Conservation (phyloP, 2,797 vertebrate species). For the Lutjanus argentimaculatus region DNA sequence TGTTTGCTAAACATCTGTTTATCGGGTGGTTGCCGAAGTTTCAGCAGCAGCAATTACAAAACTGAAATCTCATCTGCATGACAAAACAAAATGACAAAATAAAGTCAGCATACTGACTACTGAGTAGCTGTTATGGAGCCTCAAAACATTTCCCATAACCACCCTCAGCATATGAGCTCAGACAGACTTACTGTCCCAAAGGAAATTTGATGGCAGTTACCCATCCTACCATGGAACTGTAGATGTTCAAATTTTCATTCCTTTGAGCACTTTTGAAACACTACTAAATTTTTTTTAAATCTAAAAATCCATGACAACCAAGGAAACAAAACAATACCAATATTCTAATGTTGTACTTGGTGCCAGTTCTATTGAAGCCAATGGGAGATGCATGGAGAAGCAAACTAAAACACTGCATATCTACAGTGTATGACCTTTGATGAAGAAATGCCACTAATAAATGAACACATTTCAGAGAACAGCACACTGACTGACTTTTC, state of each 20-base stretch:
- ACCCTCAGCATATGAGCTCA: neutral
- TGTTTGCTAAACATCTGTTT: neutral
- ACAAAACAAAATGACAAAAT: neutral
- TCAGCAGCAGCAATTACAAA: neutral
- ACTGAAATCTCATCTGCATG: neutral
- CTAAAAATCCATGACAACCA: neutral
- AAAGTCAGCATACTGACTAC: neutral
- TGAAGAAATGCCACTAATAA: too few species aligned
- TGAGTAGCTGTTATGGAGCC: neutral
- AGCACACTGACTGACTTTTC: too few species aligned
- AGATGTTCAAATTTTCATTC: neutral
- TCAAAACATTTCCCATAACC: neutral
- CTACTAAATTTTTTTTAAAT: too few species aligned
- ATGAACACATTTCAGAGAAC: too few species aligned
- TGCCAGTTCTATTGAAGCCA: too few species aligned
- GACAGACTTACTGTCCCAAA: neutral
- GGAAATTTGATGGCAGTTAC: too few species aligned
- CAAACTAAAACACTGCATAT: too few species aligned
- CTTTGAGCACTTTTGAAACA: neutral
- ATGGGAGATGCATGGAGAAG: too few species aligned
- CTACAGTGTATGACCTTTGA: too few species aligned
- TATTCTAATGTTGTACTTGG: too few species aligned
- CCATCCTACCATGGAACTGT: neutral
- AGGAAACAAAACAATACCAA: too few species aligned
- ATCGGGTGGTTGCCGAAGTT: neutral